phyloP scores from a whole-genome alignment of 2,113 vertebrate species.

The Pygathrix nemaeus region DNA sequence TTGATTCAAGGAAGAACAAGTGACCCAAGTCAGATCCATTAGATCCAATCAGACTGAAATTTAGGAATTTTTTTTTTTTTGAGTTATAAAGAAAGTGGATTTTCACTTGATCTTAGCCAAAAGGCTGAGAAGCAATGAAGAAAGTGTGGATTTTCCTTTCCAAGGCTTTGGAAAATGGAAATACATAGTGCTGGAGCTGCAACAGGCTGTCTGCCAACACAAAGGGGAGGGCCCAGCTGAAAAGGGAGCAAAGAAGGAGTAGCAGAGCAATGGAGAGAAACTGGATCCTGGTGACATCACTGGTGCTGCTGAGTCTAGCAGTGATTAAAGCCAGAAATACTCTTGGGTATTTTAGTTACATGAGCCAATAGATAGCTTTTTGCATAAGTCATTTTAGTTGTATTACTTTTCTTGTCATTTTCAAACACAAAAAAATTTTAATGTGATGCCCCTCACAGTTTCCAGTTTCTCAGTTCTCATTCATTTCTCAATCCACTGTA shows the following conservation, averaged over 20 bases:
- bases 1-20: neutral
- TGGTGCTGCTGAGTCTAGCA: neutral
- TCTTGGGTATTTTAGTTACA: neutral
- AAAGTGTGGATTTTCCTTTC: neutral
- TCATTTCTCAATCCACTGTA: neutral
- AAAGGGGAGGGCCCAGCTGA: neutral
- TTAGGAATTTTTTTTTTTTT: neutral
- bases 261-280: neutral
- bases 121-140: neutral
- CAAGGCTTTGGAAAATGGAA: neutral
- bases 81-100: neutral
- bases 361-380: neutral
- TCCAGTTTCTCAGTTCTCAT: neutral
- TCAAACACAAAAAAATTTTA: neutral
- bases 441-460: neutral
- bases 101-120: neutral
- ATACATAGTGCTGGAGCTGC: rapidly evolving
- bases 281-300: neutral
- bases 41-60: neutral
- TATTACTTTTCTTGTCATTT: neutral
- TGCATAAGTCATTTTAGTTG: neutral
- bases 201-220: neutral
- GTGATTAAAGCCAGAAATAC: neutral
- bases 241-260: neutral
- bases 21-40: neutral